phyloP scores from a whole-genome alignment of 1,140 invertebrate species.

The Araneus ventricosus region DNA sequence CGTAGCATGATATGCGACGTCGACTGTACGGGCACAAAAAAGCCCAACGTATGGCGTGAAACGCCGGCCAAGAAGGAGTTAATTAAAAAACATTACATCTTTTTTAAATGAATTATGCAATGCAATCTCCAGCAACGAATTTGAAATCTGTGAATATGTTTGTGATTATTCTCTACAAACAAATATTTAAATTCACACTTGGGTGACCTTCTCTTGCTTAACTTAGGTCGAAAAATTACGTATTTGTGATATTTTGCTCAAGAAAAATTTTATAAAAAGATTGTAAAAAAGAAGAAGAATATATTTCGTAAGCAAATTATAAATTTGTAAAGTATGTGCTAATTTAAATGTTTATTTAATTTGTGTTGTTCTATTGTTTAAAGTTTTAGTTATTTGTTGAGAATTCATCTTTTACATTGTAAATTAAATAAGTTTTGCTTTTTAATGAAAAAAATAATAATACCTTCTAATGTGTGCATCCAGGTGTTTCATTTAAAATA shows the following conservation, averaged over 20 bases:
- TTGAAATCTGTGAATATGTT: not conserved
- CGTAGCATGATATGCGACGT: too few relatives aligned
- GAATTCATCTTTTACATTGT: not conserved
- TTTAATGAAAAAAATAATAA: not conserved
- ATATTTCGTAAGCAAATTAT: not conserved
- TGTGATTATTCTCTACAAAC: not conserved
- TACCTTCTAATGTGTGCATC: not conserved
- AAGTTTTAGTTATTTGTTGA: slow-evolving; percentile 52
- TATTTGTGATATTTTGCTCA: slow-evolving; percentile 71
- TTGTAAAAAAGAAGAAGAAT: not conserved
- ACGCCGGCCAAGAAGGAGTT: too few relatives aligned
- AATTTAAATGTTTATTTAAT: slow-evolving; percentile 57
- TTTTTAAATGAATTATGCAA: too few relatives aligned
- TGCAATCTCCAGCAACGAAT: not conserved
- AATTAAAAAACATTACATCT: too few relatives aligned
- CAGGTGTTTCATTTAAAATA: not conserved
- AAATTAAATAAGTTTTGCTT: not conserved
- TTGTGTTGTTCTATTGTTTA: slow-evolving; percentile 60
- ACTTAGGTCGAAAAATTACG: not conserved
- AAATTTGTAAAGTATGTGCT: slow-evolving; percentile 10
- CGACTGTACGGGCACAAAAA: too few relatives aligned
- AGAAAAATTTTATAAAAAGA: slow-evolving; percentile 41
- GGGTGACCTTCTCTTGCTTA: not conserved
- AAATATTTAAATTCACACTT: not conserved
- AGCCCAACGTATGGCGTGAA: too few relatives aligned